phyloP scores from a whole-genome alignment of 2,797 vertebrate species.

The Fundulus diaphanus region DNA sequence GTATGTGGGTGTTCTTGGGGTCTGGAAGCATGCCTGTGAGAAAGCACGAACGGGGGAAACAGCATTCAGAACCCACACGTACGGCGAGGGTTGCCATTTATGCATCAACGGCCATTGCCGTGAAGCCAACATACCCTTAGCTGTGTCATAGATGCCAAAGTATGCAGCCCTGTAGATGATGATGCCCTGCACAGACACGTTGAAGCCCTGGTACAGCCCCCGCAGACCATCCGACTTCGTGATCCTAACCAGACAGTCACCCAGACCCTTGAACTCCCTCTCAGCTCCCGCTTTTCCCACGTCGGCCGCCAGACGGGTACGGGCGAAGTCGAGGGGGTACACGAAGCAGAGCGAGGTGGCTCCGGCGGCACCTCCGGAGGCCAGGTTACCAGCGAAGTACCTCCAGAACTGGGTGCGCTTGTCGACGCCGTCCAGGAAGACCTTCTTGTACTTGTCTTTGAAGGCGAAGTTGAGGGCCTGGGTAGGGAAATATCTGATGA shows the following conservation, averaged over 20 bases:
- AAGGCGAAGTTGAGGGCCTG: slow-evolving; percentile 92
- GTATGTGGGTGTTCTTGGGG: slow-evolving; percentile 88
- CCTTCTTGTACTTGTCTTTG: slow-evolving; percentile 92
- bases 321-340: slow-evolving; percentile 89
- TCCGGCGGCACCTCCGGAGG: slow-evolving; percentile 86
- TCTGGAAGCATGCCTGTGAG: slow-evolving; percentile 94
- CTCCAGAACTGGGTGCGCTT: slow-evolving; percentile 89
- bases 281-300: slow-evolving; percentile 83
- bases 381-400: slow-evolving; percentile 89
- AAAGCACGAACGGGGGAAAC: background rate
- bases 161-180: slow-evolving; percentile 94
- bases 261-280: slow-evolving; percentile 86
- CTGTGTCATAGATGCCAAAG: slow-evolving; percentile 93
- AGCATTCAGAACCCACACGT: background rate
- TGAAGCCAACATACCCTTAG: slow-evolving; percentile 82
- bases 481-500: slow-evolving; percentile 90
- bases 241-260: slow-evolving; percentile 86
- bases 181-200: slow-evolving; percentile 91
- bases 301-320: slow-evolving; percentile 88
- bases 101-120: fast-evolving
- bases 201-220: slow-evolving; percentile 89
- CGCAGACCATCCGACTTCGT: slow-evolving; percentile 80
- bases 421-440: slow-evolving; percentile 89
- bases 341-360: slow-evolving; percentile 90
- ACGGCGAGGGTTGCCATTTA: too few relatives aligned